Evolutionary conservation across 2,888 invertebrate species (phyloP).

Genomic region (Drosophila phalerata): DNA sequence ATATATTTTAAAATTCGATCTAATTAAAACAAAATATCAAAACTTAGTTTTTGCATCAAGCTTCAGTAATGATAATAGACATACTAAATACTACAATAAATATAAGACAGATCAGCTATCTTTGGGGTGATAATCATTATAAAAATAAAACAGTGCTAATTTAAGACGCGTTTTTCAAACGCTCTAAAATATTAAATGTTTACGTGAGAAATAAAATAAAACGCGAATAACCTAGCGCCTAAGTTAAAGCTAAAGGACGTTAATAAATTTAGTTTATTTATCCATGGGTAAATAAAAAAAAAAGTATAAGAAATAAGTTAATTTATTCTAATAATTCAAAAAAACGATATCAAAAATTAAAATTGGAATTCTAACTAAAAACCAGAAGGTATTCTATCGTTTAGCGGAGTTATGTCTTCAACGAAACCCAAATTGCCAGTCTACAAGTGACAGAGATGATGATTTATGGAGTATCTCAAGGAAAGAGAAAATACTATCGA

Average conservation of each 20-base stretch:
- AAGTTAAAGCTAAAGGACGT: constrained; percentile 16
- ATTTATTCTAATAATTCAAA: not conserved
- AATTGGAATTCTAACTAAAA: not conserved
- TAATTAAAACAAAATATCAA: constrained; percentile 73
- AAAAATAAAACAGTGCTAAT: constrained; percentile 8
- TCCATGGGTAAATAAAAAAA: constrained; percentile 13
- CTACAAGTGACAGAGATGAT: not conserved
- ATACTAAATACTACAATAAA: constrained; percentile 13
- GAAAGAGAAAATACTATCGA: no score
- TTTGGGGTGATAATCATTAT: constrained; percentile 22
- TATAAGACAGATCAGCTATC: constrained; percentile 14
- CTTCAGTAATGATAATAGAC: constrained; percentile 19
- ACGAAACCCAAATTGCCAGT: not conserved
- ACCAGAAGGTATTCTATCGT: not conserved
- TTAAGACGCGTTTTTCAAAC: constrained; percentile 9
- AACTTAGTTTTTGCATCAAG: constrained; percentile 22
- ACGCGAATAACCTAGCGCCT: constrained; percentile 6
- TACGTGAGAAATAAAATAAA: constrained; percentile 13
- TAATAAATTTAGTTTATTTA: constrained; percentile 16
- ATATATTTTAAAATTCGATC: constrained; percentile 74
- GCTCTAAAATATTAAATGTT: constrained; percentile 9
- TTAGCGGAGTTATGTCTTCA: not conserved
- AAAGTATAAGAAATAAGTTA: constrained; percentile 3
- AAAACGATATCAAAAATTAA: no score
- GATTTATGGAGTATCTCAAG: not conserved